These are phyloP conservation scores for Condylostylus longicornis DNA, from an alignment of 1,140 invertebrate species.

Conservation along the genomic window DNA sequence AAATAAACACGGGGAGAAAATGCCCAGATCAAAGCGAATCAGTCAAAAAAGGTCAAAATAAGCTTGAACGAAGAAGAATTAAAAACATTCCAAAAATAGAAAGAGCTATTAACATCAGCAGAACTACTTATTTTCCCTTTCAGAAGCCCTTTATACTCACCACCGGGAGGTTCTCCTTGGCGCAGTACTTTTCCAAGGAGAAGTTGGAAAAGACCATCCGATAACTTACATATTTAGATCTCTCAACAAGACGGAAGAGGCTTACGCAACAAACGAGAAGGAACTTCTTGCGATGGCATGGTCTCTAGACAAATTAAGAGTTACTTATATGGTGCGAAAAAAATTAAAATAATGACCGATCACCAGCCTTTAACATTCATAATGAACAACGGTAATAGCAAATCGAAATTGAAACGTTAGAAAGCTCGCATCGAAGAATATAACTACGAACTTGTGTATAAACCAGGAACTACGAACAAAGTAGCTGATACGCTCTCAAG, in stretches of 20 bases:
- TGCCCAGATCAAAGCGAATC: slow-evolving; percentile 5
- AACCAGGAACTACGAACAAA: not conserved
- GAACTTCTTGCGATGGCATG: not conserved
- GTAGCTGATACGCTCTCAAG: not conserved
- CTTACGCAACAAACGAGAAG: not conserved
- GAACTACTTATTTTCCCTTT: slow-evolving; percentile 28
- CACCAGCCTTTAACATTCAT: not conserved
- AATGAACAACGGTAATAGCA: not conserved
- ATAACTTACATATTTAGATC: not conserved
- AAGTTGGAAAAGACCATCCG: slow-evolving; percentile 1
- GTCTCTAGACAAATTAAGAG: slow-evolving; percentile 26
- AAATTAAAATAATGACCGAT: not conserved
- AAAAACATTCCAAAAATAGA: slow-evolving; percentile 26
- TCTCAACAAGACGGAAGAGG: not conserved
- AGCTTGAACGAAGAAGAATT: slow-evolving; percentile 7
- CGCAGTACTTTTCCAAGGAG: slow-evolving; percentile 21
- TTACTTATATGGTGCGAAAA: not conserved
- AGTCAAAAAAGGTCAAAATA: slow-evolving; percentile 3
- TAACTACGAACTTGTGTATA: not conserved
- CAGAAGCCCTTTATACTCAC: slow-evolving; percentile 17
- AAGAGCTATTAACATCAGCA: slow-evolving; percentile 27
- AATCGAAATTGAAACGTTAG: not conserved
- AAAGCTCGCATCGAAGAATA: not conserved
- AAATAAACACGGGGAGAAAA: slow-evolving; percentile 4
- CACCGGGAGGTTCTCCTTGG: slow-evolving; percentile 15